Evolutionary conservation across 2,797 vertebrate genomes (phyloP), one percentile per base, ranked within the genome.

Genomic region (Pempheris klunzingeri): DNA sequence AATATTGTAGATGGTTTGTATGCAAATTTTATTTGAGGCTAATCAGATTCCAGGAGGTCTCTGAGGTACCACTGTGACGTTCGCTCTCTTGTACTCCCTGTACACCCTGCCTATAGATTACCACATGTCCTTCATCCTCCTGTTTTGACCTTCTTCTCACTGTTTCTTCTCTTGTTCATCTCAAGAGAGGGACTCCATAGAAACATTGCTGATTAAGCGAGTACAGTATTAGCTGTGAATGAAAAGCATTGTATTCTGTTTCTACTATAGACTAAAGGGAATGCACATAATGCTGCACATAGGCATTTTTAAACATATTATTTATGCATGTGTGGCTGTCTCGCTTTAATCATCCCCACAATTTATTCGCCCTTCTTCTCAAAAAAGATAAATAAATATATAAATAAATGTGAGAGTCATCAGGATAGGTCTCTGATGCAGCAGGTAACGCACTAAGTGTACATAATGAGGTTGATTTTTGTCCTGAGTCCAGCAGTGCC

Each of bases 51-150:
- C 60, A 77, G 47, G 28, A 61, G 63, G 63, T 71, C 36, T 66
- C 9, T 60, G 15, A 66, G 46, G 79, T 58, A 76, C 70, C 54
- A n/a, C 57, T 71, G 72, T 65, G 64, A 57, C 0, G 2, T 44
- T 54, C 1, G 3, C 50, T 59, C 36, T 67, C 34, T 78, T 46
- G 46, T 53, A 38, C 38, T 76, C 75, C 59, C 77, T 17, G 28
- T 69, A 43, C 54, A 76, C 22, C 38, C 62, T 44, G 13, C 61
- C 70, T 81, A 46, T 64, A 71, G 74, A 82, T 84, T 77, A 57
- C 20, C 14, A 24, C 39, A 34, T 46, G 74, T 74, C 77, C 85
- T 87, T 81, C 71, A 52, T 50, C 41, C 8, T 26, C 38, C 32
- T 52, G 36, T 47, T 79, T 69, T 76, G 72, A 76, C 81, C 77